Base-by-base conservation (phyloP, 2,888 invertebrate genomes). In the Ommatoiulus sabulosus region DNA sequence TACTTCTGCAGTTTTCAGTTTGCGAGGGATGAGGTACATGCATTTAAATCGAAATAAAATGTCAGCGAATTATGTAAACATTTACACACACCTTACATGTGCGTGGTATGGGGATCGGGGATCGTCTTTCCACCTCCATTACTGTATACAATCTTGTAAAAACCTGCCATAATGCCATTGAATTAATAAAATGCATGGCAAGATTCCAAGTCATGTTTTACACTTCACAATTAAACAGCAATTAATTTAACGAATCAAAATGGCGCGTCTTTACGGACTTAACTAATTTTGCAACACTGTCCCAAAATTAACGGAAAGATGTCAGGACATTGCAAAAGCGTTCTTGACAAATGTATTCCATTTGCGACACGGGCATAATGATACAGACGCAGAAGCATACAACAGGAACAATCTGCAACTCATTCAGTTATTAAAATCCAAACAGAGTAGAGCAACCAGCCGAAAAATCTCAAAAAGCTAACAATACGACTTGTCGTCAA, bases 151-250 rank as follows among this genome's bases (percentile, higher is more conserved):
- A 24, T 72, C 72, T 72, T 72, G 24, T 20, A 24, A 12, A 43
- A 80, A 43, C 35, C 35, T 24, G 80, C 35, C 35, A 35, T 80
- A n/a, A n/a, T n/a, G n/a, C n/a, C n/a, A 80, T 80, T 35, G 35
- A 35, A 80, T 35, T 80, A 80, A 80, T 43, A 35, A 35, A 80
- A 35, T 80, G 24, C 80, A 12, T 80, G 80, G 80, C 80, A 80
- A 4, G 80, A 43, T 43, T 80, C 80, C 80, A 80, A 80, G 24
- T 35, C 24, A 80, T 24, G 24, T 43, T 80, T 35, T 35, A 80
- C 80, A 80, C 80, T 4, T 15, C 35, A 43, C 80, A 80, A 35
- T 80, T 80, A 24, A 35, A 15, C 35, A 5, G 35, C 12, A 80
- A 24, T 80, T 80, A 35, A 80, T 35, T 72, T 80, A 43, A 80